phyloP scores from a whole-genome alignment of 2,888 invertebrate genomes.

The Mactromeris polynyma region DNA sequence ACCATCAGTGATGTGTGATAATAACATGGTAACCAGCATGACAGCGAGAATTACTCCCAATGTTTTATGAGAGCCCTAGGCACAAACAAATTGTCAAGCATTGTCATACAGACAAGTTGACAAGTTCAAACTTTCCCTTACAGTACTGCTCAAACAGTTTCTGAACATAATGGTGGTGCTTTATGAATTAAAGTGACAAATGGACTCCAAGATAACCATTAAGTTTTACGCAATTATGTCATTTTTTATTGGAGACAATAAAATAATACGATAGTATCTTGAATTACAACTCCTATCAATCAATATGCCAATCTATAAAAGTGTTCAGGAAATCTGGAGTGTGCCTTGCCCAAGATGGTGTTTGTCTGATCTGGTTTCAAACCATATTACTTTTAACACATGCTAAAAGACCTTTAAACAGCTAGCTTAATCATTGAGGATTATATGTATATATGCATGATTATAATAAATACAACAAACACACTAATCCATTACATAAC shows the following conservation, averaged over 20 bases:
- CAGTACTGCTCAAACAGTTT: not conserved
- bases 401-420: not conserved
- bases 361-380: not conserved
- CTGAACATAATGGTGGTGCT: not conserved
- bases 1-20: not conserved
- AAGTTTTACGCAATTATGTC: not conserved
- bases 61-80: conserved; percentile 4
- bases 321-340: not conserved
- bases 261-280: not conserved
- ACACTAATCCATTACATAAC: not conserved
- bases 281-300: not conserved
- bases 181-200: not conserved
- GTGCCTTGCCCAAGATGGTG: not conserved
- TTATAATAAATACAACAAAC: not conserved
- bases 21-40: conserved; percentile 2
- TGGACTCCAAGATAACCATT: not conserved
- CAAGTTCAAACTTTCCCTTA: not conserved
- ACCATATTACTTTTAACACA: not conserved
- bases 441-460: not conserved
- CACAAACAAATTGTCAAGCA: not conserved
- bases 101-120: not conserved
- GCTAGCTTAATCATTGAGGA: not conserved
- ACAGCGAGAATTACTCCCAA: not conserved
- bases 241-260: not conserved
- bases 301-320: not conserved